Conservation (phyloP, 2,888 invertebrate species). For the Alloplasta piceator region DNA sequence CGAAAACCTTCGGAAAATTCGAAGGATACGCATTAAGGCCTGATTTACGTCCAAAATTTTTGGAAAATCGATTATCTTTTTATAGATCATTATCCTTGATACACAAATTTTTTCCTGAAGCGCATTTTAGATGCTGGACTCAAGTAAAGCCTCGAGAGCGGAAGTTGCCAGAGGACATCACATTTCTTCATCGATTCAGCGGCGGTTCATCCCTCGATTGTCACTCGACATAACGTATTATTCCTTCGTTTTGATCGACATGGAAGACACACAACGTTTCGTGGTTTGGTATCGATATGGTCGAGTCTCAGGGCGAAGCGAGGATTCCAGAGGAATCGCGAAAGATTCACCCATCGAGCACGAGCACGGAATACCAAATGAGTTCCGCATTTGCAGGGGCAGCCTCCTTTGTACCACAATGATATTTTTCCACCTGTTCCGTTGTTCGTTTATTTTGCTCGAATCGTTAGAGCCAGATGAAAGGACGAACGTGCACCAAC, state of each 20-base stretch:
- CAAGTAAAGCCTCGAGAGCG: too few relatives aligned
- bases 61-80: too few relatives aligned
- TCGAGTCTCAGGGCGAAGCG: constrained; percentile 12
- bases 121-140: too few relatives aligned
- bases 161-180: background rate
- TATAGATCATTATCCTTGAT: too few relatives aligned
- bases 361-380: constrained; percentile 58
- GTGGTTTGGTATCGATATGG: constrained; percentile 20
- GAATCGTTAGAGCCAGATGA: constrained; percentile 63
- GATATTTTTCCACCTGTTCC: constrained; percentile 64
- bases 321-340: constrained; percentile 49
- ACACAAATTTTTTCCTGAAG: too few relatives aligned
- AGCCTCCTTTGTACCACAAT: constrained; percentile 53
- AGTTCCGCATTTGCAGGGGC: constrained; percentile 12
- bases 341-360: constrained; percentile 6
- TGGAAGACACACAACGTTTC: constrained; percentile 23
- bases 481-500: constrained; percentile 51
- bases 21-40: too few relatives aligned
- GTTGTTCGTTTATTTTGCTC: constrained; percentile 65
- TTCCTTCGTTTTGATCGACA: background rate
- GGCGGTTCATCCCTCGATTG: background rate
- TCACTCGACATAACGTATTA: background rate
- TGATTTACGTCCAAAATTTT: too few relatives aligned
- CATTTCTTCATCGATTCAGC: constrained; percentile 20
- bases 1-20: too few relatives aligned